phyloP scores from a whole-genome alignment of 23 tunicate genomes.

The Ciona savignyi region DNA sequence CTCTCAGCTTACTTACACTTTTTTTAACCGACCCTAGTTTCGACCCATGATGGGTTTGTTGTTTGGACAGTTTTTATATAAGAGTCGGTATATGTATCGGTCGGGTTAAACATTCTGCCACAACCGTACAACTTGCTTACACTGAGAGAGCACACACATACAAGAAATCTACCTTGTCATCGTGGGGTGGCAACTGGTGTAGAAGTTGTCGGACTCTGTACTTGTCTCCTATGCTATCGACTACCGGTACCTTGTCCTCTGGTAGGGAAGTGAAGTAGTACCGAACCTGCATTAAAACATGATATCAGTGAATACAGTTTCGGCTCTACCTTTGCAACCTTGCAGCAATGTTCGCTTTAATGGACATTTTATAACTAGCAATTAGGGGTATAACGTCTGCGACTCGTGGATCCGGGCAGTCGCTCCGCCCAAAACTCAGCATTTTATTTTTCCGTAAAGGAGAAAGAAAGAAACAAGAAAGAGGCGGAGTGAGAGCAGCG shows the following conservation, averaged over 20 bases:
- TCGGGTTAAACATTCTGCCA: no score
- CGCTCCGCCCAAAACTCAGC: not conserved
- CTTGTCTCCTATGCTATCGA: conserved; percentile 82
- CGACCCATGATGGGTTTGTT: not conserved
- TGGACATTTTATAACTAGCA: not conserved
- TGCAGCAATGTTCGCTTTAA: no score
- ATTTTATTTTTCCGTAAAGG: not conserved
- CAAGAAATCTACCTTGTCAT: conserved; percentile 76
- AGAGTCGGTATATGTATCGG: no score
- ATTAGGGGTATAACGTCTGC: not conserved
- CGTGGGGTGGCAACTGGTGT: conserved; percentile 95
- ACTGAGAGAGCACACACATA: no score
- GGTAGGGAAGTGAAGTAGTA: conserved; percentile 68
- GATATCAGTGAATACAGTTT: no score
- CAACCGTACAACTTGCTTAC: no score
- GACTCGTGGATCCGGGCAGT: not conserved
- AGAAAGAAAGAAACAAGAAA: not conserved
- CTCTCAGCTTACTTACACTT: no score
- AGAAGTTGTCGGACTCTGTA: conserved; percentile 80
- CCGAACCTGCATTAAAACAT: conserved; percentile 88
- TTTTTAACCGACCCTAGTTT: no score
- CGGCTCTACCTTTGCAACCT: no score
- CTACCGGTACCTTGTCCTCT: conserved; percentile 87
- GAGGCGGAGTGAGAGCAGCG: not conserved
- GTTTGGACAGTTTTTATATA: no score